Percentiles rank a stretch among this genome's conserved stretches.
These are phyloP conservation scores for Junonia oenone DNA, from an alignment of 2,888 invertebrate species.

Conservation along the genomic window DNA sequence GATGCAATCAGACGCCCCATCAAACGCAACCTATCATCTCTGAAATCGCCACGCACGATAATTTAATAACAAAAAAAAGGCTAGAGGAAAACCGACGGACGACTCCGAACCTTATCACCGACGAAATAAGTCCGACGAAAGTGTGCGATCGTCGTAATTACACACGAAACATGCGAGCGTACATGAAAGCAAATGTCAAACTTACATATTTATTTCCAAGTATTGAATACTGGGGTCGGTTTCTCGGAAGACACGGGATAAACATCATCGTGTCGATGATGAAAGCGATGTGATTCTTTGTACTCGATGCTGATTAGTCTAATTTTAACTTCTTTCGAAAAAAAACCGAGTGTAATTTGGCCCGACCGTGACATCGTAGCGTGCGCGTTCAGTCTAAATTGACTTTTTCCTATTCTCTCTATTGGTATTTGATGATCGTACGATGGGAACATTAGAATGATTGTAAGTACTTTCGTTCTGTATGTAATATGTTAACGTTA, in stretches of 20 bases:
- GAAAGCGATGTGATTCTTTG: slow-evolving; percentile 78
- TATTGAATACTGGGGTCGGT: slow-evolving; percentile 72
- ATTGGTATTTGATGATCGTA: slow-evolving; percentile 17
- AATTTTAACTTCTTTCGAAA: slow-evolving; percentile 55
- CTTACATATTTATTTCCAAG: slow-evolving; percentile 80
- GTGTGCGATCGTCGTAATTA: slow-evolving; percentile 59
- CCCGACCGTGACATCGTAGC: slow-evolving; percentile 61
- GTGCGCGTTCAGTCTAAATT: slow-evolving; percentile 31
- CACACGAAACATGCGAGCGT: slow-evolving; percentile 69
- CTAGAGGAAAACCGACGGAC: slow-evolving; percentile 39
- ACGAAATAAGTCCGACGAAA: slow-evolving; percentile 44
- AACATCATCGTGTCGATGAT: slow-evolving; percentile 78
- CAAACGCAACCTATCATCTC: slow-evolving; percentile 77
- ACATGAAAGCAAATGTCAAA: slow-evolving; percentile 80
- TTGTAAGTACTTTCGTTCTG: too few species aligned
- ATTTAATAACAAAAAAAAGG: slow-evolving; percentile 73
- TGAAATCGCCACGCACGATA: slow-evolving; percentile 78
- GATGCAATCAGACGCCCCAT: slow-evolving; percentile 76
- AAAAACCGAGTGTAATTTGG: slow-evolving; percentile 58
- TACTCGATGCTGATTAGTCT: slow-evolving; percentile 75
- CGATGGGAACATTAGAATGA: background rate
- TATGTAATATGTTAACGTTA: background rate
- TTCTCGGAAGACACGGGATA: slow-evolving; percentile 73
- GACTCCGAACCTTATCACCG: slow-evolving; percentile 53
- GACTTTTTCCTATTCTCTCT: slow-evolving; percentile 25